phyloP scores from a whole-genome alignment of 2,888 invertebrate genomes.

The Lymantria monacha region DNA sequence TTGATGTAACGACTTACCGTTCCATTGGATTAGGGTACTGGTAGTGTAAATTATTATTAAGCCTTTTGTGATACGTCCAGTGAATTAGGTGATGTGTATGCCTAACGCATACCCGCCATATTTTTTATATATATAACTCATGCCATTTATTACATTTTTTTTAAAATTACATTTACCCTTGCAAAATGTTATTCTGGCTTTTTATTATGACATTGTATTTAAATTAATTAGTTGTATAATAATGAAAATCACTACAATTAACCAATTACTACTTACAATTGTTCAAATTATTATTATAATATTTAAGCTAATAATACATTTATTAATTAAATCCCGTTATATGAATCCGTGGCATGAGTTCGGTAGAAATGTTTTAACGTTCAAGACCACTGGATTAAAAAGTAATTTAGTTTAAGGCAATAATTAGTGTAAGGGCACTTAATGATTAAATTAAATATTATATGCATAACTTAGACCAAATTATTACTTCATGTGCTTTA shows the following conservation, averaged over 20 bases:
- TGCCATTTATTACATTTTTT: constrained; percentile 32
- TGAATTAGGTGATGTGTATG: constrained; percentile 41
- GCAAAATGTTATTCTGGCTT: constrained; percentile 1
- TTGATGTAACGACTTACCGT: constrained; percentile 76
- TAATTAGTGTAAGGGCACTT: constrained; percentile 78
- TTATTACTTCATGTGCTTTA: constrained; percentile 80
- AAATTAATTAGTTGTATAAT: constrained; percentile 17
- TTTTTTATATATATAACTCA: constrained; percentile 35
- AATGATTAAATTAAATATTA: constrained; percentile 62
- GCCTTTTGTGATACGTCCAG: constrained; percentile 80
- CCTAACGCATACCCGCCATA: constrained; percentile 5
- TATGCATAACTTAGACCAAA: constrained; percentile 81
- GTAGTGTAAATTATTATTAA: constrained; percentile 71
- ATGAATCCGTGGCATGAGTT: constrained; percentile 43
- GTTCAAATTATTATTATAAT: constrained; percentile 19
- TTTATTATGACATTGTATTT: constrained; percentile 31
- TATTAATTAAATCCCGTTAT: constrained; percentile 15
- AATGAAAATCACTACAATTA: neutral
- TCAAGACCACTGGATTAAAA: constrained; percentile 67
- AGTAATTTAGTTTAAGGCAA: constrained; percentile 71
- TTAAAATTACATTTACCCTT: neutral
- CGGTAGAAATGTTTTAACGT: constrained; percentile 25
- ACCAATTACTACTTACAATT: constrained; percentile 26
- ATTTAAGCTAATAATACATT: constrained; percentile 25
- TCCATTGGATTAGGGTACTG: constrained; percentile 78